Evolutionary conservation across 2,888 invertebrate species (phyloP).

Genomic region (Pseudococcus viburni): DNA sequence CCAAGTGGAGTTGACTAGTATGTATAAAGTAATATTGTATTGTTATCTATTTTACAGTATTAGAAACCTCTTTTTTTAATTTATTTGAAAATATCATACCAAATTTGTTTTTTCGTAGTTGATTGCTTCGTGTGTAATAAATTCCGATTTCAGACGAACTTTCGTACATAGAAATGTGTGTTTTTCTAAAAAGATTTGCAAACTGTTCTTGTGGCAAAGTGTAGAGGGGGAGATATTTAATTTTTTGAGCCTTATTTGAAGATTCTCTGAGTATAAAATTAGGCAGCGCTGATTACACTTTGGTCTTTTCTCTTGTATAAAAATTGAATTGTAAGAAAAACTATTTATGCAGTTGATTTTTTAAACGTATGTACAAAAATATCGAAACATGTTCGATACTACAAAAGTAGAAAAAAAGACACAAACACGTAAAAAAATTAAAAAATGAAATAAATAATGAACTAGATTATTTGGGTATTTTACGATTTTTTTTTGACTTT

Average conservation of each 20-base stretch:
- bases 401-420: neutral
- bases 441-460: neutral
- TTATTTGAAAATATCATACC: constrained; percentile 24
- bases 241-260: too few relatives aligned
- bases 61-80: neutral
- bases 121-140: constrained; percentile 53
- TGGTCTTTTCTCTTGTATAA: too few relatives aligned
- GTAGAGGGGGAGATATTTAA: too few relatives aligned
- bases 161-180: neutral
- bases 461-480: neutral
- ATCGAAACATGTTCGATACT: too few relatives aligned
- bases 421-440: neutral
- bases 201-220: too few relatives aligned
- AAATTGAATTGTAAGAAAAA: too few relatives aligned
- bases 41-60: constrained; percentile 65
- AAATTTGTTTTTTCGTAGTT: constrained; percentile 54
- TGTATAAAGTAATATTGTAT: constrained; percentile 56
- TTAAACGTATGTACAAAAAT: neutral
- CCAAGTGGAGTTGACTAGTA: neutral
- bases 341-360: too few relatives aligned
- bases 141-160: constrained; percentile 28
- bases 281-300: too few relatives aligned
- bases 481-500: constrained; percentile 3
- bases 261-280: too few relatives aligned
- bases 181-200: neutral